These are phyloP conservation scores for Vipera latastei DNA, from an alignment of 2,797 vertebrate species.

Conservation along the genomic window DNA sequence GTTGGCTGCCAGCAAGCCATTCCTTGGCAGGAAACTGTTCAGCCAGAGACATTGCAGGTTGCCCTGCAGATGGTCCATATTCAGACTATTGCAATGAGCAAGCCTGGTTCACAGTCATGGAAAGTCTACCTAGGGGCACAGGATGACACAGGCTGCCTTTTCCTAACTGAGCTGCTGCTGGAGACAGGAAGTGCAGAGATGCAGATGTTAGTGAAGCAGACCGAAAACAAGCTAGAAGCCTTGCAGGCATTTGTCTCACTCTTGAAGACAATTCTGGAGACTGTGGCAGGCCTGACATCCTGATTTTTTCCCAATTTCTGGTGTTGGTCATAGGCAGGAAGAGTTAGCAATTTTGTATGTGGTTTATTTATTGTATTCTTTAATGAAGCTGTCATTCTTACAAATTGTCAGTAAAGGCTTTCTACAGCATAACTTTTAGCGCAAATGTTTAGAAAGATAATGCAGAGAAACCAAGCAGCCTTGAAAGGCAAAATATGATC, in stretches of 20 bases:
- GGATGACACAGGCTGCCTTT: slow-evolving; percentile 72
- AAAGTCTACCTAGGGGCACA: slow-evolving; percentile 89
- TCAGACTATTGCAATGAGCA: slow-evolving; percentile 89
- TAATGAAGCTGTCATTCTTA: neutral
- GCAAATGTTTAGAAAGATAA: accelerated
- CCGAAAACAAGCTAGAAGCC: slow-evolving; percentile 64
- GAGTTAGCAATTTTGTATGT: neutral
- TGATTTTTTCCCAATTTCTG: slow-evolving; percentile 34
- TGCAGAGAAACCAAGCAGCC: neutral
- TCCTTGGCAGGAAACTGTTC: slow-evolving; percentile 66
- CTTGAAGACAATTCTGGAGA: slow-evolving; percentile 74
- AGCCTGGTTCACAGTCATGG: slow-evolving; percentile 78
- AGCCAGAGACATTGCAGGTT: slow-evolving; percentile 80
- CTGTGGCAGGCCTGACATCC: slow-evolving; percentile 60
- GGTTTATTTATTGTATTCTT: neutral
- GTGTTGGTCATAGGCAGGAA: neutral
- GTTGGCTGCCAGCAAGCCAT: slow-evolving; percentile 65
- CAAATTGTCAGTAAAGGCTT: neutral
- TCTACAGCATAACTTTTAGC: neutral
- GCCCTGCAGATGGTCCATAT: slow-evolving; percentile 88
- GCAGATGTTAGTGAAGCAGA: slow-evolving; percentile 79
- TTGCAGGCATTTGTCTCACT: slow-evolving; percentile 74
- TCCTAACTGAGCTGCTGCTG: slow-evolving; percentile 83
- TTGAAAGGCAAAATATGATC: neutral
- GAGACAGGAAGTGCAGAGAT: slow-evolving; percentile 58